Evolutionary conservation across 2,888 invertebrate species (phyloP), one percentile per base, ranked within the genome.

Genomic region (Schizaphis graminum): DNA sequence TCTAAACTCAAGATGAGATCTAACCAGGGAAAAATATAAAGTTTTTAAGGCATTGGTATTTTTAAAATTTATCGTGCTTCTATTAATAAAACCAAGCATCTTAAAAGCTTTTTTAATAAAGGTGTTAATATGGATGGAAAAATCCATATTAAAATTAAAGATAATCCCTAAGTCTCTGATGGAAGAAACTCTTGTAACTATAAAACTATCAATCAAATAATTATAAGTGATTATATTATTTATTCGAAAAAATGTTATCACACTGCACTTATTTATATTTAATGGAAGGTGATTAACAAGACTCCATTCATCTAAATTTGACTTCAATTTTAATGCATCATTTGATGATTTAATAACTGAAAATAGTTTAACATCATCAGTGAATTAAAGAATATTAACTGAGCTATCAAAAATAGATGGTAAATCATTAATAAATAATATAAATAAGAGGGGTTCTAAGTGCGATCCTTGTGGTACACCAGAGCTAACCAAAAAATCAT

Each of bases 401-500:
- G 49, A 91, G 35, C 35, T 84, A 49, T 91, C 67, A 91, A 53
- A 91, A 53, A 91, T 77, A 11, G 53, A 77, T 21, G 49, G 47
- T 28, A 91, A 11, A 53, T 91, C 49, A 77, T 91, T 84, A 57
- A n/a, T 77, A 49, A 91, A 91, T 77, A 84, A 35, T 49, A 91
- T 53, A 35, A 84, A 91, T 91, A 84, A 87, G 87, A 67, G n/a
- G n/a, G 95, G 95, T 11, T 95, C 94, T 26, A 95, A 90, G 49
- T 94, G 95, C 8, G 94, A 94, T 5, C 95, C 95, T 92, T 95
- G 95, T 21, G 94, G 95, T 10, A 95, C 95, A n/a, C 94, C 95
- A 13, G 95, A 95, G 7, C 87, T 90, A 44, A 92, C 94, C n/a
- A 47, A 67, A 67, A 95, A 57, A 44, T 61, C 53, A 16, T 90